Base-by-base conservation (phyloP, 53 echinoderm and acorn worm genomes). In the Echinometra lucunter region DNA sequence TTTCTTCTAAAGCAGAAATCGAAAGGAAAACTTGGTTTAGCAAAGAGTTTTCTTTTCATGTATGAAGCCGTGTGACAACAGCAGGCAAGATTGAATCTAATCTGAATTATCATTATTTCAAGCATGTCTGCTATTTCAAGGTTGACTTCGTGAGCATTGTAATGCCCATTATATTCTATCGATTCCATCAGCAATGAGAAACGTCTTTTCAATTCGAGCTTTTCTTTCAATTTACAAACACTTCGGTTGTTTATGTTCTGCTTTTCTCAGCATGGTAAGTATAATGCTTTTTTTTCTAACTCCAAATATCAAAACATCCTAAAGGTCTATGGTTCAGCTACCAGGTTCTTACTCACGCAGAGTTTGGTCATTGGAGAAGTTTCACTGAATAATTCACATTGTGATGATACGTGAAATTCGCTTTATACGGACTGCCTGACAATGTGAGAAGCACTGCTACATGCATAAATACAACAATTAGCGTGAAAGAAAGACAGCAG, bases 401-500 rank as follows among this genome's bases (percentile, higher is more conserved):
- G 8, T 49, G 16, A 85, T 45, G 49, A 49, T n/a, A 23, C 47
- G 10, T 49, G 85, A 2, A 49, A 85, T 28, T 27, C 85, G 49
- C 30, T 85, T 85, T 28, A 23, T 12, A 81, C 23, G 44, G 44
- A n/a, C 25, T 42, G 44, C 81, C 30, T 85, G 19, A 30, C 40
- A 17, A 47, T n/a, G 4, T 78, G 72, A 35, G 40, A 18, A 40
- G 42, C 37, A 78, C 42, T 17, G 40, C 21, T 23, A 21, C 78
- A 78, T 78, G 42, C 78, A 78, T 42, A 37, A 85, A 49, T 81
- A 23, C 42, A 85, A 85, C 85, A 85, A 85, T 28, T 85, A 49
- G n/a, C 23, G 49, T 28, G 30, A 49, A 63, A 1, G 63, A 21
- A n/a, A 85, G 45, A 47, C 12, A 49, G 27, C 27, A 2, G 2